Conservation (phyloP, 2,888 invertebrate species). For the Oligia strigilis region DNA sequence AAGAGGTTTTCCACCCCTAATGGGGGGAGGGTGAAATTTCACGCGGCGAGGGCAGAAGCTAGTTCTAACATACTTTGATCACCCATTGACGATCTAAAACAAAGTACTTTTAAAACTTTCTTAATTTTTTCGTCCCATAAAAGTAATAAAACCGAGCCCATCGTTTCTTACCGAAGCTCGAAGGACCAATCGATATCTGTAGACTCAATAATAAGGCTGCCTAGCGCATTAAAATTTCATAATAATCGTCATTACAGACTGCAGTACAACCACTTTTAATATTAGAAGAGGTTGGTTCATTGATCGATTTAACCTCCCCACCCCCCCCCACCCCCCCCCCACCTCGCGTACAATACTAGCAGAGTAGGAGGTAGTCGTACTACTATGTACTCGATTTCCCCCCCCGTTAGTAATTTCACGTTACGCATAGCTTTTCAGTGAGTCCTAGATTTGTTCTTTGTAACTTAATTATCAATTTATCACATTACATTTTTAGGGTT, state of each 20-base stretch:
- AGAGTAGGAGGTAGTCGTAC: neutral
- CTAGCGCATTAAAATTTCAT: neutral
- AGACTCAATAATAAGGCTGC: neutral
- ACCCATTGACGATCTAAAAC: neutral
- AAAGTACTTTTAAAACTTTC: no score
- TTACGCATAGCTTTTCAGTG: neutral
- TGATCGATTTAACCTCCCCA: conserved; percentile 2
- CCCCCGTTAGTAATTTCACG: neutral
- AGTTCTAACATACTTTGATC: neutral
- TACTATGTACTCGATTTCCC: neutral
- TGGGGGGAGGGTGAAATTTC: no score
- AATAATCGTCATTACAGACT: neutral
- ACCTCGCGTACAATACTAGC: neutral
- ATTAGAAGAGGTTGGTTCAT: neutral
- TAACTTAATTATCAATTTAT: neutral
- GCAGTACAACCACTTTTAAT: conserved; percentile 5
- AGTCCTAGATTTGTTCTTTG: no score
- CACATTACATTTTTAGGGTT: neutral
- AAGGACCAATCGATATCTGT: conserved; percentile 13
- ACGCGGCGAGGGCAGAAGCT: no score
- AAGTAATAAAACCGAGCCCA: neutral
- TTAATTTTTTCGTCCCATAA: neutral
- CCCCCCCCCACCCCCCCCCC: no score
- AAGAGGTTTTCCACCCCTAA: no score
- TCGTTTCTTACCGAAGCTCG: neutral